Percentiles rank a stretch among this genome's conserved stretches.
phyloP scores from a whole-genome alignment of 2,797 vertebrate species.

The Crenuchus spilurus region DNA sequence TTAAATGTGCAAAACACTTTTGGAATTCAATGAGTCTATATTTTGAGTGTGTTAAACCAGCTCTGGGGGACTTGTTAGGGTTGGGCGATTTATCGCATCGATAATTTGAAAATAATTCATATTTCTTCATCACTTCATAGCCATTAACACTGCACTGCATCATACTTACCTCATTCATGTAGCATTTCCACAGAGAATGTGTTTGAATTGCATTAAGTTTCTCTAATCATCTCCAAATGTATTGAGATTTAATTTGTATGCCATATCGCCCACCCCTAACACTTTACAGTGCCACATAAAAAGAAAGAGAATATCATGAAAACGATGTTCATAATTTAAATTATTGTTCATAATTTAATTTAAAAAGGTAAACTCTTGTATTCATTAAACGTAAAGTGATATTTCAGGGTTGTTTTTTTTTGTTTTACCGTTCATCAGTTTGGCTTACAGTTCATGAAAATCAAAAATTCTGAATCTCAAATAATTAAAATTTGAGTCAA shows the following conservation, averaged over 20 bases:
- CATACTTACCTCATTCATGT: neutral
- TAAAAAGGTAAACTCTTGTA: no score
- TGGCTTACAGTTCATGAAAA: no score
- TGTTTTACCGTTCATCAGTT: no score
- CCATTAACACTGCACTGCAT: neutral
- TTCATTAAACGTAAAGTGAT: no score
- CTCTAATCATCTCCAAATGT: neutral
- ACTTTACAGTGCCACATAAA: no score
- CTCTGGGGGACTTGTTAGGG: conserved; percentile 1
- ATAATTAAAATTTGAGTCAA: no score
- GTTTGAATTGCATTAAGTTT: neutral
- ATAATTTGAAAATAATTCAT: neutral
- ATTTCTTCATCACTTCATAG: neutral
- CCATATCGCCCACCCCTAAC: conserved; percentile 13
- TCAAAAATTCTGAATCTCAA: no score
- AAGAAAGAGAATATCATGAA: no score
- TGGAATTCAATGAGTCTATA: neutral
- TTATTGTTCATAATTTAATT: no score
- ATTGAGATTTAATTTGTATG: neutral
- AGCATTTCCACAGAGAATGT: neutral
- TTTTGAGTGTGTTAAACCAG: conserved; percentile 12
- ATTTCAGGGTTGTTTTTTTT: no score
- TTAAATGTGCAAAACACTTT: neutral
- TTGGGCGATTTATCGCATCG: conserved; percentile 9
- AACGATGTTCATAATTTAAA: no score